Percentiles rank a stretch among this genome's conserved stretches.
Conservation (phyloP, 2,797 vertebrate genomes). For the Paedocypris micromegethes region DNA sequence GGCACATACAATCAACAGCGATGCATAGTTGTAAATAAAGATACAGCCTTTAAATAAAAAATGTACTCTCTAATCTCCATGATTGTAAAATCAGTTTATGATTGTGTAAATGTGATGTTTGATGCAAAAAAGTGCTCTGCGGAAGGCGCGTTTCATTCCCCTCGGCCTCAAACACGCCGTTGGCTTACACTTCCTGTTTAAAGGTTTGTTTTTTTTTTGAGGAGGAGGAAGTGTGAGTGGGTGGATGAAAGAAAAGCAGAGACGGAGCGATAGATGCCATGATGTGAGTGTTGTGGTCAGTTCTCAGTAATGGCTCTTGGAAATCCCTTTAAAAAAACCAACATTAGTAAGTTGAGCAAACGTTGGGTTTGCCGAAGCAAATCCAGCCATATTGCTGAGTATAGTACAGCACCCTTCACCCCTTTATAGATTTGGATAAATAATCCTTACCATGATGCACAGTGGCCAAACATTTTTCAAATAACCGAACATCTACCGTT, state of each 20-base stretch:
- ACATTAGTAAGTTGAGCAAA: no score
- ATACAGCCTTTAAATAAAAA: conserved; percentile 10
- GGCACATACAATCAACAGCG: conserved; percentile 29
- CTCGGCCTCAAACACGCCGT: conserved; percentile 42
- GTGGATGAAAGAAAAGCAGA: conserved; percentile 13
- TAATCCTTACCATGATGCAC: no score
- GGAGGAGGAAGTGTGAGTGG: conserved; percentile 36
- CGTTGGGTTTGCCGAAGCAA: no score
- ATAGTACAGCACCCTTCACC: no score
- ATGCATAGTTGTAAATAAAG: conserved; percentile 41
- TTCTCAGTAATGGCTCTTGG: no score
- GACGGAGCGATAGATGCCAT: conserved; percentile 15
- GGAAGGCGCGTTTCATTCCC: conserved; percentile 31
- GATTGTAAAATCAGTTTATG: no score
- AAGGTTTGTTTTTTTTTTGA: conserved; percentile 18
- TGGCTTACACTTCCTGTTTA: conserved; percentile 46
- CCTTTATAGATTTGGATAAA: no score
- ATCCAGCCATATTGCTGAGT: no score
- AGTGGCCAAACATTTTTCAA: background rate
- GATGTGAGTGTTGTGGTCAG: no score
- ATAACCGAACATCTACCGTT: conserved; percentile 43
- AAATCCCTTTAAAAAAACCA: no score
- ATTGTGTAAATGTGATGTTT: background rate
- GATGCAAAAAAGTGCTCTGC: no score
- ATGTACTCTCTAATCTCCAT: no score